Base-by-base conservation (phyloP, 2,888 invertebrate genomes). In the Tromatobia lineatoria region DNA sequence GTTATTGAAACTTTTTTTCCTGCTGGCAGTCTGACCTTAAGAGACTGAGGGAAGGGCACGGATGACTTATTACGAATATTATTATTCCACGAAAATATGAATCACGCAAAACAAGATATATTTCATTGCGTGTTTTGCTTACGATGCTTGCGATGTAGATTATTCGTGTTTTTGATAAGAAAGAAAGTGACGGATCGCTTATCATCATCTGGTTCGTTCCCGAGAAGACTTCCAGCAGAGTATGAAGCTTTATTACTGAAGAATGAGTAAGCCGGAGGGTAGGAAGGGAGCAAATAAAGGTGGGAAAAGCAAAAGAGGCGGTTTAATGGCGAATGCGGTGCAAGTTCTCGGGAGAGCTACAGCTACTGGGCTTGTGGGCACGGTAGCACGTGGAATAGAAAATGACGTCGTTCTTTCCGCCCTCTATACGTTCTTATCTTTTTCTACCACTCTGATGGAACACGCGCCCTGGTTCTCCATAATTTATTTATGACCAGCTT, bases 181-280 rank as follows among this genome's bases (percentile, higher is more conserved):
- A 42, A 66, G 10, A 18, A 20, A 13, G 42, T 66, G 42, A 66
- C 66, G 42, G 11, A 38, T 38, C 18, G 42, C 66, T 66, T 42
- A 66, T 66, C 42, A 42, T 66, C 66, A 23, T 66, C 15, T 38
- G 11, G 42, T 66, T 42, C 42, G 45, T 20, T 66, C 8, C 20
- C 20, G 20, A 45, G 23, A 38, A 42, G 20, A 66, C 42, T 18
- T 66, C 45, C 42, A 20, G 10, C 23, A 42, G n/a, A 1, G 34
- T 34, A 18, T 34, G 61, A n/a, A 34, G 61, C 34, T 61, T 61
- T 61, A 61, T 61, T 61, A 34, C 61, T n/a, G 61, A 15, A n/a
- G 34, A 34, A 61, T 34, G 61, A 61, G 20, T 8, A n/a, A 61
- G 61, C 34, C 61, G n/a, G 34, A 61, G 61, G 34, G 34, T 11